Base-by-base conservation (phyloP, 2,888 invertebrate genomes). In the Xanthorhoe spadicearia region DNA sequence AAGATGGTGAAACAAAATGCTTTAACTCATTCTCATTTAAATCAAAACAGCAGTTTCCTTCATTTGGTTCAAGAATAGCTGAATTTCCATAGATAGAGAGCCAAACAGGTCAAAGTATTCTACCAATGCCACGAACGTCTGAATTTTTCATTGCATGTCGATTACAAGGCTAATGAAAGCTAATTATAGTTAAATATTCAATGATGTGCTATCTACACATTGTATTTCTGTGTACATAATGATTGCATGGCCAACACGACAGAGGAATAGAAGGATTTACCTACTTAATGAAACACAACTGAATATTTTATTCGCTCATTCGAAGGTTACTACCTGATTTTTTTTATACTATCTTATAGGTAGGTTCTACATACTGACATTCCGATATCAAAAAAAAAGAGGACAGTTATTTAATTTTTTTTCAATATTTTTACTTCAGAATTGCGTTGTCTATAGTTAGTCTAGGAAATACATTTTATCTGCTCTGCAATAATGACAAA, bases 151-250 rank as follows among this genome's bases (percentile, higher is more conserved):
- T 43, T 43, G 38, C 38, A 43, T 43, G 38, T 43, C 38, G 13
- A 43, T 43, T 13, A 13, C 38, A 43, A 43, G 38, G 38, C 13
- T 13, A 43, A 43, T 43, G 13, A 13, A 43, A 43, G 38, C 10
- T 43, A 43, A 43, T 43, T 43, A 43, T 43, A 43, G 38, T 43
- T 43, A 13, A 38, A 43, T 43, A 43, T 43, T 43, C 38, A 43
- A 43, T 43, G 10, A 10, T 7, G 6, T 43, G 38, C 13, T 43
- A 43, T 43, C 38, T 23, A 23, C 38, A 43, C 13, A 3, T 9
- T 43, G 13, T 13, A 13, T 0, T 43, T 23, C 23, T 23, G 13
- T 32, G 8, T 7, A 32, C 32, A 32, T 43, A 43, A 43, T 10
- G 38, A 43, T 43, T 43, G 13, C 2, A 43, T 13, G 13, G 38